phyloP scores from a whole-genome alignment of 2,797 vertebrate genomes.

The Xerus rutilus region DNA sequence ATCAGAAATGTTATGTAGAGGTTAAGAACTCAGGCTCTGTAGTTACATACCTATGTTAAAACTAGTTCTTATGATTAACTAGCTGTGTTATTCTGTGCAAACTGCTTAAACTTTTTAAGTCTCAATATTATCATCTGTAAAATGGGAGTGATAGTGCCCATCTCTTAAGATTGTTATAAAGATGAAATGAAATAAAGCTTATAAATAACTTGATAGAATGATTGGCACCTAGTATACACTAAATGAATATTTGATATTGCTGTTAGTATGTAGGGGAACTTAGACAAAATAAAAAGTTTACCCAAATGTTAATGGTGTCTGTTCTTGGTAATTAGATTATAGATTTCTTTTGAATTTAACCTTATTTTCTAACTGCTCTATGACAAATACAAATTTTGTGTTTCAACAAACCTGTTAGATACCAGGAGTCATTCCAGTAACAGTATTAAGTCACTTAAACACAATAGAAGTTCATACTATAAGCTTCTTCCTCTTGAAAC shows the following conservation, averaged over 20 bases:
- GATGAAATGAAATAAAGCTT: background rate
- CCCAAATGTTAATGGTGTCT: background rate
- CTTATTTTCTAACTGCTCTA: background rate
- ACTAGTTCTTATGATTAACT: background rate
- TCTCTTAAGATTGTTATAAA: slow-evolving; percentile 15
- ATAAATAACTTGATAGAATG: background rate
- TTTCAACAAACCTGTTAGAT: background rate
- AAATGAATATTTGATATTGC: background rate
- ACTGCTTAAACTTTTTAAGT: background rate
- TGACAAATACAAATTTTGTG: background rate
- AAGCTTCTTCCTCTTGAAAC: background rate
- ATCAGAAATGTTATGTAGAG: background rate
- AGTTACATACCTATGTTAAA: background rate
- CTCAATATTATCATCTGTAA: background rate
- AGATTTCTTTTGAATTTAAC: background rate
- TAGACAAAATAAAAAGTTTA: background rate
- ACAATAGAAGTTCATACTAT: background rate
- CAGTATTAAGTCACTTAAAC: background rate
- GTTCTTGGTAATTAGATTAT: background rate
- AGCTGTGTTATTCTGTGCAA: background rate
- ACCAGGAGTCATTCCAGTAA: background rate
- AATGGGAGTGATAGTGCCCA: background rate
- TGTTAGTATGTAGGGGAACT: background rate
- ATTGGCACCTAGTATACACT: slow-evolving; percentile 21
- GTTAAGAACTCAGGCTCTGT: background rate